phyloP scores from a whole-genome alignment of 2,797 vertebrate genomes.

The Catharus ustulatus region DNA sequence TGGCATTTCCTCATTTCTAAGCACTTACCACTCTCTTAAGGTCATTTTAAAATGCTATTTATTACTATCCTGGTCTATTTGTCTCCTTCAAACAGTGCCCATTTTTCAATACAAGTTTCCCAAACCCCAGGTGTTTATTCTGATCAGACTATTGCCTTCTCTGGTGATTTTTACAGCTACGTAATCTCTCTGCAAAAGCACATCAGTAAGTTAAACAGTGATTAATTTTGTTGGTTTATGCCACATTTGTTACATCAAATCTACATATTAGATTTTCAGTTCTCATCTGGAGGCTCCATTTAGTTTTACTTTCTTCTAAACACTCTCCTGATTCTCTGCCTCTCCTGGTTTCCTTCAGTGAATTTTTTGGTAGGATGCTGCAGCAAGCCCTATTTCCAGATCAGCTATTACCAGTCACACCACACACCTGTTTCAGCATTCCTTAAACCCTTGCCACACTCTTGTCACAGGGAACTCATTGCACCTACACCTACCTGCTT shows the following conservation, averaged over 20 bases:
- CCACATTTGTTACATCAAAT: not conserved
- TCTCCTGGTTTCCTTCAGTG: not conserved
- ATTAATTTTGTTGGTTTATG: not conserved
- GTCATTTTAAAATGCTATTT: conserved; percentile 23
- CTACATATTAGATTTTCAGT: not conserved
- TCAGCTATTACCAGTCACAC: not conserved
- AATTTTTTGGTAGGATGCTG: not conserved
- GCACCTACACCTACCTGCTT: not conserved
- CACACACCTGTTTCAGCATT: not conserved
- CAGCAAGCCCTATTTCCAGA: accelerated
- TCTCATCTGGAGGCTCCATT: not conserved
- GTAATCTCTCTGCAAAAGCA: accelerated
- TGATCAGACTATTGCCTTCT: not conserved
- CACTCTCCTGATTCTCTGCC: not conserved
- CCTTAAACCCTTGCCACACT: not conserved
- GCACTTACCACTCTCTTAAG: conserved; percentile 36
- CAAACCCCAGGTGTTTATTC: not conserved
- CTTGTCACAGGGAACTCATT: not conserved
- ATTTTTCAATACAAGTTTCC: not conserved
- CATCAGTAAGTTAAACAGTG: not conserved
- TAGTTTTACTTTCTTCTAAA: not conserved
- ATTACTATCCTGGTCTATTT: not conserved
- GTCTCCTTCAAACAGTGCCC: not conserved
- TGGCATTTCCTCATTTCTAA: conserved; percentile 49
- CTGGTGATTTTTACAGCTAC: not conserved